Percentiles rank a stretch among this genome's conserved stretches.
Evolutionary conservation across 2,797 vertebrate genomes (phyloP).

Genomic region (Nyctalus aviator): DNA sequence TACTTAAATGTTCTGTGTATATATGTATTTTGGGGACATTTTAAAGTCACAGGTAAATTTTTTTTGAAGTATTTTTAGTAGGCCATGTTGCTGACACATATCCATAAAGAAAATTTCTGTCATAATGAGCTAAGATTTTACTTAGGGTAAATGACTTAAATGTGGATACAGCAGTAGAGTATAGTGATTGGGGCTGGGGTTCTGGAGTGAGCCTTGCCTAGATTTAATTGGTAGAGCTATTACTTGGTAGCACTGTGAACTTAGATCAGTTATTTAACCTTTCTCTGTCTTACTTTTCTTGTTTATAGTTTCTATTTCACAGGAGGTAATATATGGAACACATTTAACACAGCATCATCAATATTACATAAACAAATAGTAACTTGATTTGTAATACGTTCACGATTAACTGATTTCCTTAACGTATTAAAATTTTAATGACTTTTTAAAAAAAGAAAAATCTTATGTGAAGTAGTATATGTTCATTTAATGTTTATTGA

Average conservation of each 20-base stretch:
- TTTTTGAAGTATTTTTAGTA: conserved; percentile 12
- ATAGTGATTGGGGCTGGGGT: background rate
- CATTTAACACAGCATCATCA: background rate
- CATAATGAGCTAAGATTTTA: background rate
- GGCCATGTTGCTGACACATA: background rate
- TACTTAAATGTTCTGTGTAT: background rate
- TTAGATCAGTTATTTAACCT: background rate
- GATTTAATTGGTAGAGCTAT: background rate
- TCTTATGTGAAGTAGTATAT: background rate
- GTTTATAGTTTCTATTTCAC: background rate
- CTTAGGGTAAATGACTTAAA: background rate
- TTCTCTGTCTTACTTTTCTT: background rate
- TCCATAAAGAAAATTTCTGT: conserved; percentile 2
- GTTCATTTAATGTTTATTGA: background rate
- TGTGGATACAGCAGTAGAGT: background rate
- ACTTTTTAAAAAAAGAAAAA: background rate
- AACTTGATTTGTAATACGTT: background rate
- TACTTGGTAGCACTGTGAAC: background rate
- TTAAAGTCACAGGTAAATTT: conserved; percentile 61
- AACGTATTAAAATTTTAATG: background rate
- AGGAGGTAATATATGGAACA: background rate
- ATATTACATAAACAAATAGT: background rate
- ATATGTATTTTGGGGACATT: background rate
- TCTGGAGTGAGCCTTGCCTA: background rate
- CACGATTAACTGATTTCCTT: conserved; percentile 26